Evolutionary conservation across 2,797 vertebrate species (phyloP).

Genomic region (Schizopygopsis pylzovi): DNA sequence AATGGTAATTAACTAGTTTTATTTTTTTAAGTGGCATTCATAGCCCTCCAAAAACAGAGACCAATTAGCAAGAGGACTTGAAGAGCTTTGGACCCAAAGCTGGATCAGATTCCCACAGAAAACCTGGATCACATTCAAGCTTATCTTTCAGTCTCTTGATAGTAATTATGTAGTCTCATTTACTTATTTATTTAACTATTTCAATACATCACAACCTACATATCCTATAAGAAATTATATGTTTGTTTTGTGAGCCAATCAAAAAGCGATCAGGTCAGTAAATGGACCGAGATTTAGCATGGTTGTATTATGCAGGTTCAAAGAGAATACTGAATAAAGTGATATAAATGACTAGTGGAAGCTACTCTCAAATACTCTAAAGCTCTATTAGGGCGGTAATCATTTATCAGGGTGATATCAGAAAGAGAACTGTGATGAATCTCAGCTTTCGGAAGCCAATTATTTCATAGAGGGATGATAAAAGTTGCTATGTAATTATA

Average conservation of each 20-base stretch:
- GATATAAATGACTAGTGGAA: background rate
- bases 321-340: background rate
- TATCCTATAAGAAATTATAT: background rate
- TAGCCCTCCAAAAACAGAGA: background rate
- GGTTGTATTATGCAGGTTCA: background rate
- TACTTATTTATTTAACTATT: background rate
- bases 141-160: constrained; percentile 7
- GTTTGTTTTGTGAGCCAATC: background rate
- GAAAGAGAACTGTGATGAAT: constrained; percentile 6
- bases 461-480: background rate
- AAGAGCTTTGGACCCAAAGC: constrained; percentile 33
- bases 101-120: constrained; percentile 30
- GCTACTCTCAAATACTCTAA: background rate
- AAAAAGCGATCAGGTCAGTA: background rate
- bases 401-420: background rate
- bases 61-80: constrained; percentile 60
- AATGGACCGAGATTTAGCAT: background rate
- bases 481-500: background rate
- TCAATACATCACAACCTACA: background rate
- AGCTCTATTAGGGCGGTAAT: background rate
- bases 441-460: background rate
- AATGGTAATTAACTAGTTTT: background rate
- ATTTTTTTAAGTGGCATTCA: background rate
- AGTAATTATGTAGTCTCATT: background rate
- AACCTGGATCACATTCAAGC: constrained; percentile 13